Evolutionary conservation across 1,140 invertebrate species (phyloP).

Genomic region (Temnothorax nylanderi): DNA sequence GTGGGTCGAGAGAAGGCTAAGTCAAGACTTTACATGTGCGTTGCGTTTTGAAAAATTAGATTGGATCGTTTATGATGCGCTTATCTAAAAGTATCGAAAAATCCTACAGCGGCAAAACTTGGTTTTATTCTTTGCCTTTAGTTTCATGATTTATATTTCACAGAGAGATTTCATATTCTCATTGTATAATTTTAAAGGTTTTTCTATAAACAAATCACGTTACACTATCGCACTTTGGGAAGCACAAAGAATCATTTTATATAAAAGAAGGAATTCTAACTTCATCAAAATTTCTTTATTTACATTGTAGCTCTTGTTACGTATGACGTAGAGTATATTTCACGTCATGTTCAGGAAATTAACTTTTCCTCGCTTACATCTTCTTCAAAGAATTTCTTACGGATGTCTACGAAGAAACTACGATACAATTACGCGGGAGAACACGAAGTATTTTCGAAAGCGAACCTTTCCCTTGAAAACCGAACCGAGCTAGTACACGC

Average conservation of each 20-base stretch:
- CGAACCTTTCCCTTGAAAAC: slow-evolving; percentile 40
- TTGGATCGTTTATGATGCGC: neutral
- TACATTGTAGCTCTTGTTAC: neutral
- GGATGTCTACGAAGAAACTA: neutral
- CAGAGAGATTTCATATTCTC: neutral
- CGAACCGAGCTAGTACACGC: slow-evolving; percentile 27
- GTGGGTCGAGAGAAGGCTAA: neutral
- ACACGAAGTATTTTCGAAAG: slow-evolving; percentile 32
- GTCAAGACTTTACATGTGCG: neutral
- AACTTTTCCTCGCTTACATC: neutral
- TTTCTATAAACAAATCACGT: neutral
- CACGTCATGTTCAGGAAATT: neutral
- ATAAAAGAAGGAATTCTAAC: neutral
- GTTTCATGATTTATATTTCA: neutral
- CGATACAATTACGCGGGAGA: slow-evolving; percentile 17
- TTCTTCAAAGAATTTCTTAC: slow-evolving; percentile 24
- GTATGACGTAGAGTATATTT: neutral
- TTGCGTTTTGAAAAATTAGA: neutral
- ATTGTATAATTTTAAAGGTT: neutral
- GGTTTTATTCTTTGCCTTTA: neutral
- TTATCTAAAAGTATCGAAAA: neutral
- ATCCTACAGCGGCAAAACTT: neutral
- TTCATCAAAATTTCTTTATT: neutral
- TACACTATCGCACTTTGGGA: neutral
- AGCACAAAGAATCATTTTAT: neutral